A percentile compares a stretch with the other conserved stretches of the same genome.
phyloP scores from a whole-genome alignment of 2,113 vertebrate genomes.

The Phaetusa simplex region DNA sequence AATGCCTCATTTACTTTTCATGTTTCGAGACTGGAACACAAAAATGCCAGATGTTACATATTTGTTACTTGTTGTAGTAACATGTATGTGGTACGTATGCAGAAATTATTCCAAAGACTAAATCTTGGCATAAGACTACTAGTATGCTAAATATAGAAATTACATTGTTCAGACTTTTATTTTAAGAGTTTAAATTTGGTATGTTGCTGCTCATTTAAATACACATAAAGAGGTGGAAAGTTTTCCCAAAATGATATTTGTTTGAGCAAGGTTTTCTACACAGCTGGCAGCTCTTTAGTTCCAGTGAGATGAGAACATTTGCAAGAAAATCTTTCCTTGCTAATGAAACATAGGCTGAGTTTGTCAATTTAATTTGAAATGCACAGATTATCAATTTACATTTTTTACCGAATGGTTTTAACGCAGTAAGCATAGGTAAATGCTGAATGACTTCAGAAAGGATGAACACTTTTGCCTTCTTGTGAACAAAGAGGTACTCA shows the following conservation, averaged over 20 bases:
- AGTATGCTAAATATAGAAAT: slow-evolving; percentile 15
- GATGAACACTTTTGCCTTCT: neutral
- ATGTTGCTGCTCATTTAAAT: neutral
- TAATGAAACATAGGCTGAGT: neutral
- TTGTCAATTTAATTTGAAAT: neutral
- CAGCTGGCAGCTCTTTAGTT: neutral
- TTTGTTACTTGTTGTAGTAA: neutral
- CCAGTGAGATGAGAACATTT: neutral
- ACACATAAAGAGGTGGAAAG: neutral
- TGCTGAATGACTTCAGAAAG: neutral
- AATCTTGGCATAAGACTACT: neutral
- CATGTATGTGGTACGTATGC: neutral
- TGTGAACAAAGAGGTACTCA: neutral
- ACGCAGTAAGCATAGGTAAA: neutral
- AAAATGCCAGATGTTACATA: neutral
- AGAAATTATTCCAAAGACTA: slow-evolving; percentile 2
- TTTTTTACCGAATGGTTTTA: neutral
- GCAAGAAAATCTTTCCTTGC: neutral
- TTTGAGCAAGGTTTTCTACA: neutral
- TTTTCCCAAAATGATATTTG: neutral
- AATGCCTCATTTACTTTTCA: neutral
- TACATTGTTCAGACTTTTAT: slow-evolving; percentile 21
- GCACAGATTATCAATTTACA: neutral
- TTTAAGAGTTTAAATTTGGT: neutral
- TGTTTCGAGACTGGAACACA: neutral